These are phyloP conservation scores for Empidonax traillii DNA, from an alignment of 2,113 vertebrate species.

Conservation along the genomic window DNA sequence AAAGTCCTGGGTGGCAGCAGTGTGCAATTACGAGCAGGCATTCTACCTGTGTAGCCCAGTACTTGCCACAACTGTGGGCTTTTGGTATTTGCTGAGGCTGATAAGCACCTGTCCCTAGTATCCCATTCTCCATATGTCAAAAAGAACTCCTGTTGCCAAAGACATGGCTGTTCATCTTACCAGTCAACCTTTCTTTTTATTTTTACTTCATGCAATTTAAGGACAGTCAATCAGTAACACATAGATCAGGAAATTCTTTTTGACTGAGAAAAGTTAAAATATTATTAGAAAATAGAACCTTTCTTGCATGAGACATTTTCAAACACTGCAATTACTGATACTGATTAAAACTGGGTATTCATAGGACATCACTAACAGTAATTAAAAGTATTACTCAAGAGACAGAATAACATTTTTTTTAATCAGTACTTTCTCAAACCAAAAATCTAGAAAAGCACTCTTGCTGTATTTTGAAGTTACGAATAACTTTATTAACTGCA, in stretches of 20 bases:
- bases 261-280: background rate
- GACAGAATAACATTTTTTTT: background rate
- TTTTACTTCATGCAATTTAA: background rate
- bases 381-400: background rate
- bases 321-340: background rate
- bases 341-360: background rate
- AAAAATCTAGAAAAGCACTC: background rate
- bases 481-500: background rate
- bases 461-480: background rate
- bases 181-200: background rate
- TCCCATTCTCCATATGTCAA: background rate
- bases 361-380: background rate
- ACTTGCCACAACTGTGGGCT: background rate
- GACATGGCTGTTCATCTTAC: rapidly evolving
- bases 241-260: background rate
- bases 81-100: background rate
- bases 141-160: background rate
- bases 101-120: background rate
- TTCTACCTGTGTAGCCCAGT: rapidly evolving
- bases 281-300: background rate
- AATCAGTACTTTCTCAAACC: background rate
- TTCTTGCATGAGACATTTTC: background rate
- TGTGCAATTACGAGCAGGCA: background rate
- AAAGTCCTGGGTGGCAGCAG: background rate
- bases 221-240: background rate